phyloP scores from a whole-genome alignment of 2,113 vertebrate genomes.

The Microcebus ravelobensis region DNA sequence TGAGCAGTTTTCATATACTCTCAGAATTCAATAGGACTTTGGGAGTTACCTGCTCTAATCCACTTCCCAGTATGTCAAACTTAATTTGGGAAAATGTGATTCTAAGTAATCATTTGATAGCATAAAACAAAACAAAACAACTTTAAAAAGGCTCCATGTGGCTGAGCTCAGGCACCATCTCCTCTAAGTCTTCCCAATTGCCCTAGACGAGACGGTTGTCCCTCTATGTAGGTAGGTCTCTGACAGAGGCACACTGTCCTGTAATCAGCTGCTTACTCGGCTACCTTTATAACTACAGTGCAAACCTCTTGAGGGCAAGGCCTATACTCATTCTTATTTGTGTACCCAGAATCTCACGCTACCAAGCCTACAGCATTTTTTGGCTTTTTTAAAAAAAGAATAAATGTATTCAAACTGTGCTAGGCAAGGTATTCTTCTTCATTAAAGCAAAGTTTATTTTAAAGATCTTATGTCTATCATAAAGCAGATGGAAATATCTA shows the following conservation, averaged over 20 bases:
- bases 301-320: neutral
- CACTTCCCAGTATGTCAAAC: neutral
- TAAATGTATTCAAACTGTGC: neutral
- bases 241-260: neutral
- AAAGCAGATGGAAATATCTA: neutral
- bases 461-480: neutral
- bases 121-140: neutral
- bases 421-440: neutral
- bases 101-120: neutral
- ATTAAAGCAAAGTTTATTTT: neutral
- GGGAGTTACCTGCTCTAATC: neutral
- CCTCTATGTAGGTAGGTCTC: neutral
- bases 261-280: neutral
- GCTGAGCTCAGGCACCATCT: neutral
- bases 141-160: neutral
- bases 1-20: neutral
- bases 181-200: neutral
- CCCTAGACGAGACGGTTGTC: too few relatives aligned
- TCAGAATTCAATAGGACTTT: neutral
- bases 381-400: neutral
- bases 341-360: neutral
- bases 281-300: neutral
- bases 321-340: neutral
- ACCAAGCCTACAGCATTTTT: neutral
- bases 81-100: slow-evolving; percentile 10